phyloP scores from a whole-genome alignment of 2,888 invertebrate species.

The Netelia inedita region DNA sequence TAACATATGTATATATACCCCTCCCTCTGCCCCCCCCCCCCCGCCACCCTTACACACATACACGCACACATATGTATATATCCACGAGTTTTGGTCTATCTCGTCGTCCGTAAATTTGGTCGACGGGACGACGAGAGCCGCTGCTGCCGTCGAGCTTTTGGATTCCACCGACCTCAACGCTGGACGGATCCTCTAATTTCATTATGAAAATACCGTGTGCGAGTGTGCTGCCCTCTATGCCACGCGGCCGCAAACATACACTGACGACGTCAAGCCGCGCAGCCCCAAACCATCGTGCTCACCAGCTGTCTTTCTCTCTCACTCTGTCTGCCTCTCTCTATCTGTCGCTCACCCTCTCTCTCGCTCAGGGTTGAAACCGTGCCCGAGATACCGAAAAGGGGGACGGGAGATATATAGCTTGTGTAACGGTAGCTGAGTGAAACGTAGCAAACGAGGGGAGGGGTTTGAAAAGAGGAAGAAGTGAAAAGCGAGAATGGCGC shows the following conservation, averaged over 20 bases:
- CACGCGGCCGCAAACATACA: not conserved
- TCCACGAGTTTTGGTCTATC: slow-evolving; percentile 49
- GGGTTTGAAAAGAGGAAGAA: not conserved
- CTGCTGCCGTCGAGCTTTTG: slow-evolving; percentile 50
- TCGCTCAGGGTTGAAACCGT: slow-evolving; percentile 45
- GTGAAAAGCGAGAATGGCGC: slow-evolving; percentile 10
- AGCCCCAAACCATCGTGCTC: no score
- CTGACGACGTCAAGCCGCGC: not conserved
- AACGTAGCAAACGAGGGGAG: no score
- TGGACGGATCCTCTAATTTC: slow-evolving; percentile 75
- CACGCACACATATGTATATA: not conserved
- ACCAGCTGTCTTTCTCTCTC: no score
- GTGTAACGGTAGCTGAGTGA: not conserved
- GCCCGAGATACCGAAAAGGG: slow-evolving; percentile 51
- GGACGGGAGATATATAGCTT: slow-evolving; percentile 2
- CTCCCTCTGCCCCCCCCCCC: no score
- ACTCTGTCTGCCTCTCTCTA: no score
- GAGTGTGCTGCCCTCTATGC: slow-evolving; percentile 1
- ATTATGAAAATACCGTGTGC: slow-evolving; percentile 75
- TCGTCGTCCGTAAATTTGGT: slow-evolving; percentile 58
- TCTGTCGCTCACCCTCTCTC: no score
- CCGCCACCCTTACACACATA: no score
- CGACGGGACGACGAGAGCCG: slow-evolving; percentile 53
- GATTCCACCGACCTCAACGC: slow-evolving; percentile 54
- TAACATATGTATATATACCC: not conserved